Evolutionary conservation across 2,797 vertebrate genomes (phyloP).

Genomic region (Megaceryle alcyon): DNA sequence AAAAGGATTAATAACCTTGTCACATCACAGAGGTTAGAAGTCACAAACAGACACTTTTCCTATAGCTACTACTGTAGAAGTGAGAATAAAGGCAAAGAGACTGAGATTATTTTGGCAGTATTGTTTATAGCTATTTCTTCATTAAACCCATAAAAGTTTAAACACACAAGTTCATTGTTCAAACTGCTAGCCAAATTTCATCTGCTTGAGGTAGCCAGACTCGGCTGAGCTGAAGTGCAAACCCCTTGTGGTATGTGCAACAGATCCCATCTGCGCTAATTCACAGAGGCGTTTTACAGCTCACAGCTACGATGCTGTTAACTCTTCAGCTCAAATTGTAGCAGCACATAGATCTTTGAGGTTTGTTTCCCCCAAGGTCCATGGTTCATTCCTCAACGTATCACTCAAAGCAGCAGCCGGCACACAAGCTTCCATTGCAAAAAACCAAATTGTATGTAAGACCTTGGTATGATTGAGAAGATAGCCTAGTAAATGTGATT

Average conservation of each 20-base stretch:
- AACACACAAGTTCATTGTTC: background rate
- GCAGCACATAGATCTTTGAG: background rate
- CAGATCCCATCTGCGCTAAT: background rate
- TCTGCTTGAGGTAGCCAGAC: background rate
- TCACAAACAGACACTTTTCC: background rate
- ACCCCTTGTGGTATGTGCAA: background rate
- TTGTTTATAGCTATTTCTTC: background rate
- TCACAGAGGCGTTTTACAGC: background rate
- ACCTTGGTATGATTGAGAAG: background rate
- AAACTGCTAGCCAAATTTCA: background rate
- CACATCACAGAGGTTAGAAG: slow-evolving; percentile 12
- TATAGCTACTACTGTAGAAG: background rate
- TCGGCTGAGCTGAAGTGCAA: background rate
- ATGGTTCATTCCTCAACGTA: background rate
- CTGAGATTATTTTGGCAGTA: background rate
- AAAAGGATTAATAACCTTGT: slow-evolving; percentile 35
- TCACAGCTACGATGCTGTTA: background rate
- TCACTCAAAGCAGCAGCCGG: background rate
- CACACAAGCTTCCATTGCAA: background rate
- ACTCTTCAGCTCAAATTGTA: background rate
- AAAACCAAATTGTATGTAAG: background rate
- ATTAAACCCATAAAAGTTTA: background rate
- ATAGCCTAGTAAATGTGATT: background rate
- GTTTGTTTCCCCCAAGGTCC: background rate
- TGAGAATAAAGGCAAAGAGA: background rate